These are phyloP conservation scores for Hylaea fasciaria DNA, from an alignment of 2,888 invertebrate genomes.

Conservation along the genomic window DNA sequence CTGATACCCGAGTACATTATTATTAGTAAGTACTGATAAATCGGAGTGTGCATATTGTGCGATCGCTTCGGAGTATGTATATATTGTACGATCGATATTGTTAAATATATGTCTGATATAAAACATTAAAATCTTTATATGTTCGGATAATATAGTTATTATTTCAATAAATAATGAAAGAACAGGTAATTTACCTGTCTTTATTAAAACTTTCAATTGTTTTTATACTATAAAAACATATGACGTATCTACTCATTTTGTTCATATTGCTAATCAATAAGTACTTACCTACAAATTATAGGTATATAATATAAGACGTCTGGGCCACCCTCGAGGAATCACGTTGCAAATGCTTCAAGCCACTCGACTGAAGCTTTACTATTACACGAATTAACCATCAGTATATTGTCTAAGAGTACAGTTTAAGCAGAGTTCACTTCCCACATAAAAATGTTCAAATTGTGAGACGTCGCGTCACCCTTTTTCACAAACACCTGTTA, in stretches of 20 bases:
- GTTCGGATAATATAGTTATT: too few relatives aligned
- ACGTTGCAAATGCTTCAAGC: background rate
- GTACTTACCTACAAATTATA: too few relatives aligned
- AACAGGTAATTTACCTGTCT: too few relatives aligned
- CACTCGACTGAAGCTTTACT: background rate
- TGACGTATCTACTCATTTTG: too few relatives aligned
- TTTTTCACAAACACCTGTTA: slow-evolving; percentile 43
- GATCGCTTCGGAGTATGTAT: too few relatives aligned
- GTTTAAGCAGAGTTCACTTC: slow-evolving; percentile 1
- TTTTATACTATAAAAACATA: too few relatives aligned
- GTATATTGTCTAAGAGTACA: slow-evolving; percentile 9
- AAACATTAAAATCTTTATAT: background rate
- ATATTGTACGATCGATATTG: too few relatives aligned
- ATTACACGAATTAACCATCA: background rate
- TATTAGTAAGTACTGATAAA: slow-evolving; percentile 26
- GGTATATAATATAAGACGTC: too few relatives aligned
- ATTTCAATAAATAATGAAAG: too few relatives aligned
- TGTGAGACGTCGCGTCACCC: slow-evolving; percentile 12
- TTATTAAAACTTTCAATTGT: too few relatives aligned
- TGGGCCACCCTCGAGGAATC: background rate
- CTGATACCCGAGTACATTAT: slow-evolving; percentile 31
- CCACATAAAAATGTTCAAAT: slow-evolving; percentile 12
- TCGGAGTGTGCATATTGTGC: background rate
- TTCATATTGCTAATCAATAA: too few relatives aligned
- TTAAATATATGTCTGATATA: background rate